phyloP scores from a whole-genome alignment of 2,888 invertebrate species.

The Tinea trinotella region DNA sequence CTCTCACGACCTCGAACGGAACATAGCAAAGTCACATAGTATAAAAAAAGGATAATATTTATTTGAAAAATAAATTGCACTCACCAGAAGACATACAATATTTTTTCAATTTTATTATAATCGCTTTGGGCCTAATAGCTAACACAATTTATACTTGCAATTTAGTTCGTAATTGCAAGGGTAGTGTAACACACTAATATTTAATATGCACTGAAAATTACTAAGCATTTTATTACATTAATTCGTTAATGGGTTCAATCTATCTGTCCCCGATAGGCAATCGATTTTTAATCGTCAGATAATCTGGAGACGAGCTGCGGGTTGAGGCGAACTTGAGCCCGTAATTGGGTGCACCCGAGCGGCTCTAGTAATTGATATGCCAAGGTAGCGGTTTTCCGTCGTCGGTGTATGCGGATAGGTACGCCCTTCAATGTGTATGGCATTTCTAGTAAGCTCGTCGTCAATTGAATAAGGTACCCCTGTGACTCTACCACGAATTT shows the following conservation, averaged over 20 bases:
- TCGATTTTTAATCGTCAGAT: constrained; percentile 33
- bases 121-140: too few relatives aligned
- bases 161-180: too few relatives aligned
- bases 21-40: too few relatives aligned
- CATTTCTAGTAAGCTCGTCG: constrained; percentile 34
- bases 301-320: constrained; percentile 31
- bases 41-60: too few relatives aligned
- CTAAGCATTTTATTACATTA: not conserved
- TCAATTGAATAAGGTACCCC: constrained; percentile 27
- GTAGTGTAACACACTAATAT: too few relatives aligned
- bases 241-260: not conserved
- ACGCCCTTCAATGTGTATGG: constrained; percentile 42
- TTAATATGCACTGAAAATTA: too few relatives aligned
- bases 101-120: too few relatives aligned
- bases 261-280: constrained; percentile 18
- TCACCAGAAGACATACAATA: too few relatives aligned
- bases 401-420: constrained; percentile 41
- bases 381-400: constrained; percentile 54
- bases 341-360: constrained; percentile 66
- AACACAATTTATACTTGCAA: too few relatives aligned
- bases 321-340: constrained; percentile 54
- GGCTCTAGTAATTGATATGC: constrained; percentile 63
- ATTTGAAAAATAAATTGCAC: too few relatives aligned
- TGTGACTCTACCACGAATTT: too few relatives aligned
- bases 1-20: constrained; percentile 3